Evolutionary conservation across 2,797 vertebrate species (phyloP).

Genomic region (Channallabes apus): DNA sequence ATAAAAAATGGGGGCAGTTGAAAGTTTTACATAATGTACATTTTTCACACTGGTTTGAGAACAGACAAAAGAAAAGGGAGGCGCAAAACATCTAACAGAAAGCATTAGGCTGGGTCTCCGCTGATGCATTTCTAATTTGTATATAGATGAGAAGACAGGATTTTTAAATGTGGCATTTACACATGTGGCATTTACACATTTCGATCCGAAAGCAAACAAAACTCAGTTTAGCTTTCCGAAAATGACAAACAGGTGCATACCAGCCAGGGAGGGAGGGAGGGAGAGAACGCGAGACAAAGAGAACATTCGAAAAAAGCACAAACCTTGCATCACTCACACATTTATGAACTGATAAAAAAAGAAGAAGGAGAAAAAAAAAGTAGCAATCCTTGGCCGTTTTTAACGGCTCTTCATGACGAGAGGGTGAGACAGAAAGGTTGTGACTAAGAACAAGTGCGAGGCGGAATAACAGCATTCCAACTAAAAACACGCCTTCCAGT

Average conservation of each 20-base stretch:
- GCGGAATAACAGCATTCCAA: constrained; percentile 2
- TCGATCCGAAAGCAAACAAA: constrained; percentile 42
- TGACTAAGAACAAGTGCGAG: constrained; percentile 12
- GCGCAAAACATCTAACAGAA: constrained; percentile 12
- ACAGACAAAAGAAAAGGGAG: constrained; percentile 21
- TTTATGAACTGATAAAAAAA: neutral
- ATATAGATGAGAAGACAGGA: constrained; percentile 47
- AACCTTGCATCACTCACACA: neutral
- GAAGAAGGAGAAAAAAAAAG: too few species aligned
- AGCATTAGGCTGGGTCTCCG: constrained; percentile 37
- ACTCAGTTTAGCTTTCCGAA: constrained; percentile 46
- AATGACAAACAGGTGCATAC: constrained; percentile 50
- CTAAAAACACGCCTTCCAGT: constrained; percentile 1
- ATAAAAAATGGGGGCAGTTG: neutral
- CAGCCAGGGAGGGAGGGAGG: constrained; percentile 20
- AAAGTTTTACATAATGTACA: constrained; percentile 11
- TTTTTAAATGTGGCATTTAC: constrained; percentile 53
- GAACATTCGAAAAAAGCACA: neutral
- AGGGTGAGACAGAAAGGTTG: constrained; percentile 10
- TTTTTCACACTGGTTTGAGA: constrained; percentile 27
- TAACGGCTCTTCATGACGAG: neutral
- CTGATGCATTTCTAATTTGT: constrained; percentile 50
- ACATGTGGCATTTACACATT: constrained; percentile 44
- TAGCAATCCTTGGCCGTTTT: neutral
- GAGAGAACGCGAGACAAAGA: neutral